Conservation (phyloP, 2,797 vertebrate species). For the Chaetodon trifasciatus region DNA sequence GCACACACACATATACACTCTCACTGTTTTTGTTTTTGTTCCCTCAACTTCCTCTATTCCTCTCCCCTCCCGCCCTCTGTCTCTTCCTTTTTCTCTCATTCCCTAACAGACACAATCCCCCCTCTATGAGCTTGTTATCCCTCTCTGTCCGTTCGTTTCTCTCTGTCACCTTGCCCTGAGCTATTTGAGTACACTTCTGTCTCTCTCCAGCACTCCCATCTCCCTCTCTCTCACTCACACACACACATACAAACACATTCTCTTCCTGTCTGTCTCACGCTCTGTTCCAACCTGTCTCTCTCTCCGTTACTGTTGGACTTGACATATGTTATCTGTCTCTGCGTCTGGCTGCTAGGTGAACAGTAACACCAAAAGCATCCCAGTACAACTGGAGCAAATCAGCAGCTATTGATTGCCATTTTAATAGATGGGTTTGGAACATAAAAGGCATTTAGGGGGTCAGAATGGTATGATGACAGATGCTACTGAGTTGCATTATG, state of each 20-base stretch:
- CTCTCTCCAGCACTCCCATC: conserved; percentile 47
- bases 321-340: conserved; percentile 48
- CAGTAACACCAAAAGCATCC: neutral
- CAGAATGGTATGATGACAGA: neutral
- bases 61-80: conserved; percentile 51
- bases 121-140: conserved; percentile 73
- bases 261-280: conserved; percentile 41
- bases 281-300: conserved; percentile 28
- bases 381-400: neutral
- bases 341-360: conserved; percentile 14
- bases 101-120: conserved; percentile 44
- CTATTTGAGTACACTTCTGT: conserved; percentile 75
- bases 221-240: conserved; percentile 27
- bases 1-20: neutral
- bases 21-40: conserved; percentile 67
- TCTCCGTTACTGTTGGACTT: conserved; percentile 40
- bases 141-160: conserved; percentile 75
- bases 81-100: conserved; percentile 61
- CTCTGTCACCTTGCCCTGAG: conserved; percentile 78
- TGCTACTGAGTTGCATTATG: neutral
- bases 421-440: too few species aligned
- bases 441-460: neutral
- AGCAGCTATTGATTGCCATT: neutral
- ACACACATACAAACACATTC: conserved; percentile 42
- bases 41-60: conserved; percentile 68